A percentile compares a stretch with the other conserved stretches of the same genome.
These are phyloP conservation scores for Poeciliopsis occidentalis DNA, from an alignment of 2,113 vertebrate genomes.

Conservation along the genomic window DNA sequence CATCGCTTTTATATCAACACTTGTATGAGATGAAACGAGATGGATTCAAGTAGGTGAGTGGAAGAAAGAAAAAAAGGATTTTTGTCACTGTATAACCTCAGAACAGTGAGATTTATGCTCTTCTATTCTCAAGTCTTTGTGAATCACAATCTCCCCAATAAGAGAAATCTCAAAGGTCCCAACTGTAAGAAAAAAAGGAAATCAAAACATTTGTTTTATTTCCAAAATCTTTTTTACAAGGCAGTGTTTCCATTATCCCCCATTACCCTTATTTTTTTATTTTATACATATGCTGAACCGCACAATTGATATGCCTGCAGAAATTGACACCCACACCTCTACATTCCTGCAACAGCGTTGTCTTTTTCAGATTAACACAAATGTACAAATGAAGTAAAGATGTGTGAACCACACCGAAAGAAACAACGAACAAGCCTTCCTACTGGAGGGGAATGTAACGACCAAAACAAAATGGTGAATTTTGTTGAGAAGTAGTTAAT, in stretches of 20 bases:
- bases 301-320: slow-evolving; percentile 1
- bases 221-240: neutral
- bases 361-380: slow-evolving; percentile 7
- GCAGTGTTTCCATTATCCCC: neutral
- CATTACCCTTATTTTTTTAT: neutral
- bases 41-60: neutral
- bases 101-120: neutral
- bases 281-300: neutral
- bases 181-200: neutral
- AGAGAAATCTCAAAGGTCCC: neutral
- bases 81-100: neutral
- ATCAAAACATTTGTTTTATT: slow-evolving; percentile 5
- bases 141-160: neutral
- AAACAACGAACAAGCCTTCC: neutral
- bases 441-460: neutral
- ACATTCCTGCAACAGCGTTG: slow-evolving; percentile 4
- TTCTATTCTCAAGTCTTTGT: neutral
- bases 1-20: slow-evolving; percentile 11
- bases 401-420: neutral
- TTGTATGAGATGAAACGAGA: slow-evolving; percentile 26
- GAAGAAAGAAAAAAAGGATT: no score
- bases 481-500: neutral
- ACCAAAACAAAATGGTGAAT: neutral
- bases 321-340: neutral
- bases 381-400: slow-evolving; percentile 13